phyloP scores from a whole-genome alignment of 2,888 invertebrate genomes.

The Hoplodrina ambigua region DNA sequence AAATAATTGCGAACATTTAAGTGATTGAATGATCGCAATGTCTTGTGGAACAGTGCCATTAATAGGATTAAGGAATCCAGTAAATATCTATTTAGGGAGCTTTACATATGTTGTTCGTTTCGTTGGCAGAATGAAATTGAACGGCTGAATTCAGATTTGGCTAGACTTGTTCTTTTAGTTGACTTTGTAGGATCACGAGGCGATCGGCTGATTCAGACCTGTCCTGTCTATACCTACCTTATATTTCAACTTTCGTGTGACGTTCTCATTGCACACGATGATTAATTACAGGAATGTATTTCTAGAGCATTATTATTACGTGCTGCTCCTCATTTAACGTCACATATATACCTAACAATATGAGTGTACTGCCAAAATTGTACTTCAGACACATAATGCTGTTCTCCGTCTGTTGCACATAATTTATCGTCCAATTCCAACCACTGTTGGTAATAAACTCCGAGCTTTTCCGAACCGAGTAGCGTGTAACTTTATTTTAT shows the following conservation, averaged over 20 bases:
- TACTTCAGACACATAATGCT: neutral
- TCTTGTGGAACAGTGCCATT: neutral
- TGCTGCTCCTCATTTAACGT: constrained; percentile 17
- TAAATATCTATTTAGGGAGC: constrained; percentile 29
- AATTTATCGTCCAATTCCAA: constrained; percentile 11
- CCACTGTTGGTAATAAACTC: neutral
- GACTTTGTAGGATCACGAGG: constrained; percentile 9
- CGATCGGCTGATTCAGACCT: constrained; percentile 6
- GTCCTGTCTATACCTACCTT: neutral
- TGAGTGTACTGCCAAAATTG: constrained; percentile 31
- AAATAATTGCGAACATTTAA: constrained; percentile 14
- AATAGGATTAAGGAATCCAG: neutral
- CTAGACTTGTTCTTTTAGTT: constrained; percentile 2
- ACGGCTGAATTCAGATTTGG: constrained; percentile 12
- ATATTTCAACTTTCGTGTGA: constrained; percentile 6
- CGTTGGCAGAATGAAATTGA: constrained; percentile 9
- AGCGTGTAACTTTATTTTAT: neutral
- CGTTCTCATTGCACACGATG: constrained; percentile 6
- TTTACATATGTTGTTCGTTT: neutral
- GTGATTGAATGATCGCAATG: neutral
- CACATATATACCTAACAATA: constrained; percentile 17
- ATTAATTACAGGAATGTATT: constrained; percentile 19
- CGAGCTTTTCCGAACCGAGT: neutral
- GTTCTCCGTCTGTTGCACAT: neutral
- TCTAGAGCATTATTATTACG: constrained; percentile 19